Conservation (phyloP, 2,113 vertebrate species). For the Zosterops borbonicus region DNA sequence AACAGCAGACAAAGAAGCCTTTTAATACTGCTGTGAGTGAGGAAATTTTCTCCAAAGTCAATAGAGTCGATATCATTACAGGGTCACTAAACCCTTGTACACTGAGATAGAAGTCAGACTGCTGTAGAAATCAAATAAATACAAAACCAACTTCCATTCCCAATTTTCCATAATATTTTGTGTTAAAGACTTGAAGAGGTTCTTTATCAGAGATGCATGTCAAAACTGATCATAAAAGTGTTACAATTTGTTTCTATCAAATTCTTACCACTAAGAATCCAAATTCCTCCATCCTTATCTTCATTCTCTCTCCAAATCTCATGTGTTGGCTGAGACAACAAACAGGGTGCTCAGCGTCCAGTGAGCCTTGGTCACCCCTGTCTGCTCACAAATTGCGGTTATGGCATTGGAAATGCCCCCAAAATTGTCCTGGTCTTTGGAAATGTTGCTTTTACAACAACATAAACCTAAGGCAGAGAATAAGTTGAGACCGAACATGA, state of each 20-base stretch:
- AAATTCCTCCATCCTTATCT: not conserved
- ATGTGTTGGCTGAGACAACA: not conserved
- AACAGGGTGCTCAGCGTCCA: not conserved
- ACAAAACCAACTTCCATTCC: not conserved
- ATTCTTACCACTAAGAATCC: not conserved
- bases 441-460: rapidly evolving
- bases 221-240: not conserved
- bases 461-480: not conserved
- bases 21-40: not conserved
- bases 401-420: not conserved
- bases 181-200: not conserved
- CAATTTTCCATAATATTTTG: not conserved
- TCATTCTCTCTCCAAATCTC: not conserved
- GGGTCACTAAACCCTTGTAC: not conserved
- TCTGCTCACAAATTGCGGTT: not conserved
- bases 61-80: not conserved
- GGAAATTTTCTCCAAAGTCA: not conserved
- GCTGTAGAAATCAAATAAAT: not conserved
- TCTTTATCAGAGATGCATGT: not conserved
- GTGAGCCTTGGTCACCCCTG: not conserved
- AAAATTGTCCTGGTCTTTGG: not conserved
- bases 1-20: not conserved
- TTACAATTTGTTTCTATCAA: not conserved
- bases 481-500: not conserved
- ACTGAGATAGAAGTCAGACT: not conserved